Base-by-base conservation (phyloP, 2,888 invertebrate genomes). In the Hofmannophila pseudospretella region DNA sequence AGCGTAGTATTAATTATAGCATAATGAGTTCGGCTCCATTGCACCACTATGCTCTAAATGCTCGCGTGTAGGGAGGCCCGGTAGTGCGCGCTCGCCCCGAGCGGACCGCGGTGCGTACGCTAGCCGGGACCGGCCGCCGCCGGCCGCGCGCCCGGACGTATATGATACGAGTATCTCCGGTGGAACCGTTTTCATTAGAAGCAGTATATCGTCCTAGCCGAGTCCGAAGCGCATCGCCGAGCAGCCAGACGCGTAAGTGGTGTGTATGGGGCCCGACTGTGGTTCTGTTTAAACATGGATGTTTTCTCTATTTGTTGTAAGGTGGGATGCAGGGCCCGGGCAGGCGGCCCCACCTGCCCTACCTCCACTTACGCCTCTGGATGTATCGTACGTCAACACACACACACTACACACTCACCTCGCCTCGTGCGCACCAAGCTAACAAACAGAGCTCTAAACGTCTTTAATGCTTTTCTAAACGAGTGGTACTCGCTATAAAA, bases 361-460 rank as follows among this genome's bases (percentile, higher is more conserved):
- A 85, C 69, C 86, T 88, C 78, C 88, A 87, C 85, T 87, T 87
- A 79, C 88, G 88, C 79, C 82, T 88, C 81, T 88, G 88, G 88
- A 87, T 88, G 87, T 86, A 88, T 85, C 88, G 88, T 88, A 88
- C 77, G 87, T 87, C 67, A 66, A 63, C 61, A 66, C 48, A 51
- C 49, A 60, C 58, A 59, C 53, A 58, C 60, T n/a, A 49, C 47
- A 53, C 49, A 51, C 47, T 47, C 47, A 41, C 37, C 42, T 53
- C 57, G 54, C 49, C 50, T 55, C 63, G 69, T 44, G 8, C 20
- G 54, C 56, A 55, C 49, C 50, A 56, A 64, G 69, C 66, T 72
- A 66, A 69, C 64, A 66, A 68, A 72, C 69, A 71, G 66, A 54
- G 61, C 60, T 56, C 42, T 25, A 8, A 9, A 25, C 9, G n/a